Evolutionary conservation across 2,113 vertebrate genomes (phyloP), one percentile per base, ranked within the genome.

Genomic region (Cheirogaleus medius): DNA sequence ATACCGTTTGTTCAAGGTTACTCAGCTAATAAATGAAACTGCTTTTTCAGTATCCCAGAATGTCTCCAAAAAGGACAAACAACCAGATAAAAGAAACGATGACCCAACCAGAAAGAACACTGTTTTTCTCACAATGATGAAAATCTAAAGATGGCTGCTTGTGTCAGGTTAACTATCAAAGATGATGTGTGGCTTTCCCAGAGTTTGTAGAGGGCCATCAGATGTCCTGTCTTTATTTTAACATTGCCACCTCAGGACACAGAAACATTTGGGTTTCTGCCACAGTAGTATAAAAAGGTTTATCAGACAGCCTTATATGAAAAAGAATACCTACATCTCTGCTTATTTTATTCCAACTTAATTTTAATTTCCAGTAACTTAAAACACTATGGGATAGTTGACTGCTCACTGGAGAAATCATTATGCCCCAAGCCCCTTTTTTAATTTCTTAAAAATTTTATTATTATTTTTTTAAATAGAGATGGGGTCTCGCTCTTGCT

Each of bases 131-230:
- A 42, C 23, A 77, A 15, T 71, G 29, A 90, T 54, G 42, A 78
- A 92, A 92, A 89, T 58, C n/a, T 88, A 42, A 94, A 87, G 47
- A 93, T 80, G 71, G 78, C 2, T 68, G 47, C 32, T 97, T 89
- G 60, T 90, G 39, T 74, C 52, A 88, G 49, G 39, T 56, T 83
- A 84, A 60, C 6, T 69, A 73, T 66, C 37, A 90, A 92, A 92
- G 49, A 76, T 68, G 21, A 73, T 12, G 34, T 83, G 17, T 63
- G 34, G 23, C n/a, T 77, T 83, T 29, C 20, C 3, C 23, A 27
- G 34, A 85, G 56, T 12, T 86, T 86, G 66, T 10, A 44, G 11
- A 21, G 0, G 68, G 49, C 78, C n/a, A 80, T 17, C 21, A 87
- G 39, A 82, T 84, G 5, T 9, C n/a, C 60, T 84, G 14, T 64